Conservation (phyloP, 2,797 vertebrate species). For the Salarias fasciatus region DNA sequence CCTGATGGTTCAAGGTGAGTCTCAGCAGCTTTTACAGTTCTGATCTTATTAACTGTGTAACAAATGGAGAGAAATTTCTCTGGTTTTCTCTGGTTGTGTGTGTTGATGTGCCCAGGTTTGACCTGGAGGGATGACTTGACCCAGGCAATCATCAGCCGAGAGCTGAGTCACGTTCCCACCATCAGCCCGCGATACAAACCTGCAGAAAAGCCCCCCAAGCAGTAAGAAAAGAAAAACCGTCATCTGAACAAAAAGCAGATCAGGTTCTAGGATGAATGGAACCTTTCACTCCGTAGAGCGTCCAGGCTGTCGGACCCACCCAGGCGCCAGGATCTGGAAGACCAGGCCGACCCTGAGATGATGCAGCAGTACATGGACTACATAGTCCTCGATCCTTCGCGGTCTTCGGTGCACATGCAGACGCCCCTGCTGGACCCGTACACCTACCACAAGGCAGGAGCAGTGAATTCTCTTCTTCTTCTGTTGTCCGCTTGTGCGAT, state of each 20-base stretch:
- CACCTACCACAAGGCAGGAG: slow-evolving; percentile 85
- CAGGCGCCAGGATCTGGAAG: slow-evolving; percentile 23
- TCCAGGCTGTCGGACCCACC: slow-evolving; percentile 31
- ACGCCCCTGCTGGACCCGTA: slow-evolving; percentile 86
- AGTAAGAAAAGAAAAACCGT: slow-evolving; percentile 45
- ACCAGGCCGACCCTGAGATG: slow-evolving; percentile 61
- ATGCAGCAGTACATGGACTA: slow-evolving; percentile 88
- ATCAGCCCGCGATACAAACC: slow-evolving; percentile 48
- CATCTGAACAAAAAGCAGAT: neutral
- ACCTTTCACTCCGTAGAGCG: slow-evolving; percentile 27
- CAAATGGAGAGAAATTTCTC: too few species aligned
- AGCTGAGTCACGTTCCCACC: slow-evolving; percentile 90
- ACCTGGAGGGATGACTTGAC: slow-evolving; percentile 94
- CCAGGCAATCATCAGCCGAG: slow-evolving; percentile 88
- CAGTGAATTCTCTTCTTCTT: too few species aligned
- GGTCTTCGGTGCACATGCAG: slow-evolving; percentile 82
- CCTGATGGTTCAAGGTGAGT: slow-evolving; percentile 92
- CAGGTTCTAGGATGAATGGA: neutral
- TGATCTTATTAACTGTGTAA: too few species aligned
- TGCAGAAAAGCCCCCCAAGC: slow-evolving; percentile 14
- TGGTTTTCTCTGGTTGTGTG: too few species aligned
- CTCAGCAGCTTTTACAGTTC: neutral
- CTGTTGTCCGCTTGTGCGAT: too few species aligned
- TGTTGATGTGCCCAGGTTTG: slow-evolving; percentile 81
- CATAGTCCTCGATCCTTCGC: slow-evolving; percentile 80